Evolutionary conservation across 2,113 vertebrate genomes (phyloP), one percentile per base, ranked within the genome.

Genomic region (Meriones unguiculatus): DNA sequence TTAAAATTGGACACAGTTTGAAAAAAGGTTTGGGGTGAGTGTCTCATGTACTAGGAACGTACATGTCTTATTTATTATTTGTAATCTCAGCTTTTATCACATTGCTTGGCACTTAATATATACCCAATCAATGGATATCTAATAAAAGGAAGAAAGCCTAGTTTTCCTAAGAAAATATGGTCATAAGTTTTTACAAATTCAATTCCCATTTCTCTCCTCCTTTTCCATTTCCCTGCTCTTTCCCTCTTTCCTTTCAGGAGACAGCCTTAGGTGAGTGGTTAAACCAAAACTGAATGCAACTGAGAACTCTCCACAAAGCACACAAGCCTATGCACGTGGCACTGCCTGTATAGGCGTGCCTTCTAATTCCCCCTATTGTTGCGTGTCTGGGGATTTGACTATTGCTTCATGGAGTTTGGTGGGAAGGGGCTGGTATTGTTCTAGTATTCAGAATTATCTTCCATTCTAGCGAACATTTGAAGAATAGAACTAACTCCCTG

Each of bases 121-220:
- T 65, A 67, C n/a, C 20, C 28, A 65, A 3, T 94, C 15, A 81
- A 0, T 57, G 20, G 38, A 25, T 77, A 13, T 93, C 32, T 20
- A 77, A 62, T 54, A 32, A 41, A 91, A 85, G 8, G 72, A 77
- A 86, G 70, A 90, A 93, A 14, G 20, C 85, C 8, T 57, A 64
- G 52, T 91, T 94, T 94, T 62, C 54, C 46, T 97, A 87, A 92
- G 87, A 85, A 90, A 89, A 85, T 35, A 81, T 78, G 70, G 24
- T 82, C n/a, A 54, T 82, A 72, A 72, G 59, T 15, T 89, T 69
- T 22, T 59, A 72, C 38, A 70, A 80, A 77, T 87, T 70, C 57
- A 50, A 6, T 91, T 87, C 62, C 38, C 9, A 13, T 78, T 46
- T 2, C 35, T 11, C 5, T 52, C 20, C 10, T 38, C 67, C 62